These are phyloP conservation scores for Merops nubicus DNA, from an alignment of 2,113 vertebrate species.

Conservation along the genomic window DNA sequence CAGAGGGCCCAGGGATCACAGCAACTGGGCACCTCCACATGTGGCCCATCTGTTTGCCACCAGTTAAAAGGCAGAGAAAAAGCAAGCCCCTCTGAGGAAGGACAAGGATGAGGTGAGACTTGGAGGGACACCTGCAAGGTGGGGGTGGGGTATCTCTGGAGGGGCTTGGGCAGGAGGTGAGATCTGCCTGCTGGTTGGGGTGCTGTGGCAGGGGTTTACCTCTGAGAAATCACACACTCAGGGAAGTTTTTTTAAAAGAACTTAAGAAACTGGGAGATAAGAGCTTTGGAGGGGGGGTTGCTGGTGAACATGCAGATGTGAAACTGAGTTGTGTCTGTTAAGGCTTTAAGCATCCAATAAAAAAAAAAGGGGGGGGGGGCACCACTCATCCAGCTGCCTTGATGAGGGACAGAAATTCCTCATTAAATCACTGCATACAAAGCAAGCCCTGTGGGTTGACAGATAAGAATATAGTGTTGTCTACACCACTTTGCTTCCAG, in stretches of 20 bases:
- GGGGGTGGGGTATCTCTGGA: neutral
- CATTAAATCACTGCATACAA: neutral
- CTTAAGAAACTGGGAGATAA: too few relatives aligned
- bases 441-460: neutral
- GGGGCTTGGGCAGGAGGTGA: rapidly evolving
- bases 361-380: too few relatives aligned
- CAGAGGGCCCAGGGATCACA: neutral
- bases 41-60: neutral
- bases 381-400: neutral
- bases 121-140: neutral
- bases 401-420: neutral
- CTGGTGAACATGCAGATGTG: neutral
- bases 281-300: neutral
- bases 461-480: neutral
- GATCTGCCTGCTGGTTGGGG: neutral
- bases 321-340: neutral
- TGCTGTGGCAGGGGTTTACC: neutral
- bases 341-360: neutral
- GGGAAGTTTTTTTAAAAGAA: too few relatives aligned
- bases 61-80: neutral
- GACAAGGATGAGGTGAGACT: neutral
- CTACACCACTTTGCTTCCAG: neutral
- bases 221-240: neutral
- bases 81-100: neutral
- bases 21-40: rapidly evolving